These are phyloP conservation scores for Oryzias sinensis DNA, from an alignment of 2,797 vertebrate species.

Conservation along the genomic window DNA sequence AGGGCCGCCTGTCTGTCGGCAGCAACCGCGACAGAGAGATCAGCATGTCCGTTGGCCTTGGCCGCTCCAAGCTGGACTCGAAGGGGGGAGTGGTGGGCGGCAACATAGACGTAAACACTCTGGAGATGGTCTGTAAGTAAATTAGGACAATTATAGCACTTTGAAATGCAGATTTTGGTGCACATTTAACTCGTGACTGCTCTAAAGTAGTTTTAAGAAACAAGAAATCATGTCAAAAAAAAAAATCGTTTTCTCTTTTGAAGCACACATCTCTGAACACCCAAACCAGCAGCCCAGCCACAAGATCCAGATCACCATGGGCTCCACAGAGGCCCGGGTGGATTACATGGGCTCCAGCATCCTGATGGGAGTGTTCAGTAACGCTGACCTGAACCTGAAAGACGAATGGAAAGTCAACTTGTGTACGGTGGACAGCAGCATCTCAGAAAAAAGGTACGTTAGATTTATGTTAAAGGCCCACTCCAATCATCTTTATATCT, in stretches of 20 bases:
- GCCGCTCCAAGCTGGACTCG: conserved; percentile 96
- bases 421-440: conserved; percentile 84
- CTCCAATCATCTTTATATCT: too few species aligned
- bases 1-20: conserved; percentile 95
- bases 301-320: conserved; percentile 98
- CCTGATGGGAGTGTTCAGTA: conserved; percentile 98
- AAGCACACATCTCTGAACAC: conserved; percentile 98
- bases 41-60: conserved; percentile 96
- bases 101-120: conserved; percentile 96
- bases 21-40: conserved; percentile 97
- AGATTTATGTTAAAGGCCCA: too few species aligned
- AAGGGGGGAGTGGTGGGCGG: conserved; percentile 98
- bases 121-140: conserved; percentile 99
- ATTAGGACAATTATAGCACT: conserved; percentile 8
- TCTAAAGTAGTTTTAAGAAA: too few species aligned
- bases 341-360: conserved; percentile 99
- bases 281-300: conserved; percentile 97
- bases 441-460: conserved; percentile 93
- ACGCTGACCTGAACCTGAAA: conserved; percentile 94
- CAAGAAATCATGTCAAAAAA: too few species aligned
- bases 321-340: conserved; percentile 95
- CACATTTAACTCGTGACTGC: too few species aligned
- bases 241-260: neutral
- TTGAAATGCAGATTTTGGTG: too few species aligned
- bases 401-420: conserved; percentile 99